A percentile compares a stretch with the other conserved stretches of the same genome.
Conservation (phyloP, 1,140 invertebrate species). For the Nasonia giraulti region DNA sequence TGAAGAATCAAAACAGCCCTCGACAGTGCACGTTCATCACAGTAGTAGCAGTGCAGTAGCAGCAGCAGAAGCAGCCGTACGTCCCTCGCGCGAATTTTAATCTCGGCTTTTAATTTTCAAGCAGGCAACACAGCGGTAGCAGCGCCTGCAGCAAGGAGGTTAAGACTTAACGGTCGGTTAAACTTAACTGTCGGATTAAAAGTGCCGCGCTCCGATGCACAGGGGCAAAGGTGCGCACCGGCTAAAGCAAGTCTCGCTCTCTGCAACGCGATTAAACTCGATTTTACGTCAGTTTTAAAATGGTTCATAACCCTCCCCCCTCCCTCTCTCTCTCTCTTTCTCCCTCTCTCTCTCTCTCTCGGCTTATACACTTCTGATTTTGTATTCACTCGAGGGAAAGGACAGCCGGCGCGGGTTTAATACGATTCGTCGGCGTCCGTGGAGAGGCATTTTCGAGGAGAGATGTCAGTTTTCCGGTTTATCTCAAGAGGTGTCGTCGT, state of each 20-base stretch:
- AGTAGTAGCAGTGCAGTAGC: neutral
- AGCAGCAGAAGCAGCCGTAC: neutral
- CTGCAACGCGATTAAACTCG: slow-evolving; percentile 61
- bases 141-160: slow-evolving; percentile 53
- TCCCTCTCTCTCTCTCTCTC: too few species aligned
- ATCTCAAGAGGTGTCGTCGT: slow-evolving; percentile 7
- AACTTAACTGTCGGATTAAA: slow-evolving; percentile 69
- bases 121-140: slow-evolving; percentile 5
- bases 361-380: slow-evolving; percentile 38
- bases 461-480: slow-evolving; percentile 14
- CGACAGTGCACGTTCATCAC: slow-evolving; percentile 4
- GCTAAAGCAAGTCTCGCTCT: slow-evolving; percentile 40
- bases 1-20: slow-evolving; percentile 14
- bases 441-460: neutral
- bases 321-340: too few species aligned
- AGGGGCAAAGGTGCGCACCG: slow-evolving; percentile 31
- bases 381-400: neutral
- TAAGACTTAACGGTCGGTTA: slow-evolving; percentile 69
- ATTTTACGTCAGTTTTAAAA: slow-evolving; percentile 68
- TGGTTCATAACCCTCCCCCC: slow-evolving; percentile 56
- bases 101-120: slow-evolving; percentile 53
- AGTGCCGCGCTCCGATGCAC: slow-evolving; percentile 64
- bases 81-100: slow-evolving; percentile 48
- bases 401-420: neutral
- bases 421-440: neutral